Base-by-base conservation (phyloP, 2,888 invertebrate genomes). In the Drosophila prostipennis region DNA sequence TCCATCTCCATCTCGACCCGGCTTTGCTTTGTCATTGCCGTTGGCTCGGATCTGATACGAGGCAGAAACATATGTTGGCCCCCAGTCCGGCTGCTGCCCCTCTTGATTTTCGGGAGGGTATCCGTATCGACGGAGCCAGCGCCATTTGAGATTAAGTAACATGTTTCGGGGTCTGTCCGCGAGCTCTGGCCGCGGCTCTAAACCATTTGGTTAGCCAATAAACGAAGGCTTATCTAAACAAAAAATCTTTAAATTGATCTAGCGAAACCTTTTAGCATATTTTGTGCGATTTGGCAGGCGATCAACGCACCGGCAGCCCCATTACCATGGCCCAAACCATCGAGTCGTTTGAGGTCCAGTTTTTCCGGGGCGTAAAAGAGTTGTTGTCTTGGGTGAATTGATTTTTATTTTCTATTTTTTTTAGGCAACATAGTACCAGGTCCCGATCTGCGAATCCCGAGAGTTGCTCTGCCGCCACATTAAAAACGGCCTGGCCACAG, bases 191-290 rank as follows among this genome's bases (percentile, higher is more conserved):
- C 13, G 26, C 45, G 42, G 37, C 55, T 56, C 32, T 23, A 43
- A 26, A 26, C 56, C 46, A 45, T 72, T 48, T 51, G 74, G 73
- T 84, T 79, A 81, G 81, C 78, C 89, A 83, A 84, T 83, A 84
- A 87, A 84, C 87, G 85, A 75, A 52, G 59, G 68, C 75, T 83
- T 86, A 86, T 86, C 86, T 89, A 70, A 80, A 88, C 84, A 80
- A 70, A 83, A 84, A 83, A 86, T 86, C 86, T 86, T 72, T 80
- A 86, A 85, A 85, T 87, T 88, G 86, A 83, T 83, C 82, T 88
- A 80, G 84, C 79, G 80, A 86, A 88, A 86, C 89, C 89, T 86
- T 87, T 86, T 88, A 89, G 89, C 89, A 86, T 86, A 87, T 87
- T 89, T 89, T 83, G 87, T 78, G 82, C 80, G 88, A 83, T 83